These are phyloP conservation scores for Aurelia aurita DNA, from an alignment of 30 jellyfish, hydroid and myxozoan genomes.

Conservation along the genomic window DNA sequence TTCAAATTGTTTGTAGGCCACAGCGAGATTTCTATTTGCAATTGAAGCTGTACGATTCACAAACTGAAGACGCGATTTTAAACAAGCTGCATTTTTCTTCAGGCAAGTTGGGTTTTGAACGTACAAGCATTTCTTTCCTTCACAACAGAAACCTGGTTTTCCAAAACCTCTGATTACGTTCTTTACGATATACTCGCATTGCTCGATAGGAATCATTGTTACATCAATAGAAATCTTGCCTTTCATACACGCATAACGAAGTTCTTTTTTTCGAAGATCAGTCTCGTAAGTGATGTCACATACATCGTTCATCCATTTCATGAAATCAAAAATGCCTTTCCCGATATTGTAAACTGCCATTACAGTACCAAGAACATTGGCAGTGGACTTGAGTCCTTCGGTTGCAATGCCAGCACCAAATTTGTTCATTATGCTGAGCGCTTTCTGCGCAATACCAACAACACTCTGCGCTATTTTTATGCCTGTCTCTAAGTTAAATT, in stretches of 20 bases:
- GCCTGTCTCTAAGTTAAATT: constrained; percentile 74
- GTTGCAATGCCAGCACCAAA: constrained; percentile 83
- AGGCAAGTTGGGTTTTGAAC: constrained; percentile 67
- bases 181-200: constrained; percentile 49
- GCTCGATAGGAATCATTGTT: constrained; percentile 60
- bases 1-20: constrained; percentile 56
- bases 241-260: constrained; percentile 72
- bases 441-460: constrained; percentile 53
- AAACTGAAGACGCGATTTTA: constrained; percentile 12
- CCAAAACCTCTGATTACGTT: constrained; percentile 71
- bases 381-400: constrained; percentile 36
- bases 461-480: constrained; percentile 67
- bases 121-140: constrained; percentile 71
- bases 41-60: constrained; percentile 8
- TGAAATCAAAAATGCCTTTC: constrained; percentile 78
- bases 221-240: constrained; percentile 55
- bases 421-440: constrained; percentile 46
- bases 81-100: constrained; percentile 61
- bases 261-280: constrained; percentile 35
- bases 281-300: constrained; percentile 89
- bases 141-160: constrained; percentile 75
- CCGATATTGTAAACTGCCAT: constrained; percentile 75
- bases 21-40: constrained; percentile 32
- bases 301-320: constrained; percentile 85
- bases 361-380: constrained; percentile 24